A percentile compares a stretch with the other conserved stretches of the same genome.
Conservation (phyloP, 2,888 invertebrate species). For the Folsomia manolachei region DNA sequence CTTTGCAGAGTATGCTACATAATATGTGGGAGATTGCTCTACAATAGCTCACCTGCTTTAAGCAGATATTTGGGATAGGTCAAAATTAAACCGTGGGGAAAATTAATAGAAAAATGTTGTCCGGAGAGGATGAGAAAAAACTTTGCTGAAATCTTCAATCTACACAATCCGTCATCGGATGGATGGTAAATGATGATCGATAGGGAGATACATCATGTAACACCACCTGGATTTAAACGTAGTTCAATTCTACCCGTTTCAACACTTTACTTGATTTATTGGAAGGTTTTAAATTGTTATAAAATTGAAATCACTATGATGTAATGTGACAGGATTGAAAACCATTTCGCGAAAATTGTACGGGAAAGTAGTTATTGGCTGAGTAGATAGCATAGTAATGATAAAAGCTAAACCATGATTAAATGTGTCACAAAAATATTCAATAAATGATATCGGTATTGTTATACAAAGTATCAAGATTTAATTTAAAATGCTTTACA, state of each 20-base stretch:
- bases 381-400: too few relatives aligned
- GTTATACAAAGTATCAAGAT: not conserved
- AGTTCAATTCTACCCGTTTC: too few relatives aligned
- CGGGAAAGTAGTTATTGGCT: too few relatives aligned
- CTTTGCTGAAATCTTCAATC: constrained; percentile 19
- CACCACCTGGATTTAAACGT: not conserved
- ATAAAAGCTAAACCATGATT: too few relatives aligned
- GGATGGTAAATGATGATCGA: constrained; percentile 2
- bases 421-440: too few relatives aligned
- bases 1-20: too few relatives aligned
- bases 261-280: not conserved
- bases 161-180: not conserved
- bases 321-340: too few relatives aligned
- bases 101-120: not conserved
- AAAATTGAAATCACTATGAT: too few relatives aligned
- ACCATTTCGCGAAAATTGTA: too few relatives aligned
- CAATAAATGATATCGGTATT: too few relatives aligned
- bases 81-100: not conserved
- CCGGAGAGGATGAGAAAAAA: constrained; percentile 1
- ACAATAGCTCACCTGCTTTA: not conserved
- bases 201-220: not conserved
- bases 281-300: too few relatives aligned
- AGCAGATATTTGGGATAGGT: not conserved
- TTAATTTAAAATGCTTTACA: not conserved
- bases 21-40: too few relatives aligned